phyloP scores from a whole-genome alignment of 2,797 vertebrate genomes.

The Yasuhikotakia modesta region DNA sequence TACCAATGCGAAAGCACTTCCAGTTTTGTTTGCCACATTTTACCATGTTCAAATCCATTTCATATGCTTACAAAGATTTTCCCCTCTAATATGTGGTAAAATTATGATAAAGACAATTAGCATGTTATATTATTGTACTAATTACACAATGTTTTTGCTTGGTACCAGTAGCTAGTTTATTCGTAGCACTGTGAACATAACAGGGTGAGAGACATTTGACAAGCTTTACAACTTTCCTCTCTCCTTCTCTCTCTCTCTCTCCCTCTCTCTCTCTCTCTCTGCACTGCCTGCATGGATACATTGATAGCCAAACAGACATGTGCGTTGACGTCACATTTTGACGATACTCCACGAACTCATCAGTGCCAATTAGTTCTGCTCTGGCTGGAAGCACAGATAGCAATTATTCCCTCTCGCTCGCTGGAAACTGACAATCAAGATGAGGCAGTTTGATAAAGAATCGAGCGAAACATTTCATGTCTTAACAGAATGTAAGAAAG shows the following conservation, averaged over 20 bases:
- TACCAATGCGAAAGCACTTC: not conserved
- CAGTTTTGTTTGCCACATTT: not conserved
- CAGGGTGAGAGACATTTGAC: not conserved
- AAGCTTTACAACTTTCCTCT: not conserved
- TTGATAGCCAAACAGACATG: slow-evolving; percentile 11
- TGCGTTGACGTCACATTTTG: slow-evolving; percentile 38
- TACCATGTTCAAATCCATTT: not conserved
- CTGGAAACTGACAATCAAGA: slow-evolving; percentile 55
- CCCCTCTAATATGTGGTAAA: too few species aligned
- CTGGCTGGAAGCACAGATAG: slow-evolving; percentile 46
- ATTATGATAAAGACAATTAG: not conserved
- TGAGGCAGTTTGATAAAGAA: slow-evolving; percentile 38
- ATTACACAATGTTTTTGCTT: not conserved
- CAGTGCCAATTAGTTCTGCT: slow-evolving; percentile 54
- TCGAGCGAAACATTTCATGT: slow-evolving; percentile 19
- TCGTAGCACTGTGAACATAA: not conserved
- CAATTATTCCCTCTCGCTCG: slow-evolving; percentile 45
- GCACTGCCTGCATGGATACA: slow-evolving; percentile 20
- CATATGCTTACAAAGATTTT: not conserved
- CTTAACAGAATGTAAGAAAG: not conserved
- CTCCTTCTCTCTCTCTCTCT: too few species aligned
- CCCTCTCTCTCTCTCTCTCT: not conserved
- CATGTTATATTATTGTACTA: not conserved
- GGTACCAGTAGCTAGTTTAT: not conserved
- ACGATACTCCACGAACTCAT: slow-evolving; percentile 49